phyloP scores from a whole-genome alignment of 1,140 invertebrate genomes.

The Hormaphis cornu region DNA sequence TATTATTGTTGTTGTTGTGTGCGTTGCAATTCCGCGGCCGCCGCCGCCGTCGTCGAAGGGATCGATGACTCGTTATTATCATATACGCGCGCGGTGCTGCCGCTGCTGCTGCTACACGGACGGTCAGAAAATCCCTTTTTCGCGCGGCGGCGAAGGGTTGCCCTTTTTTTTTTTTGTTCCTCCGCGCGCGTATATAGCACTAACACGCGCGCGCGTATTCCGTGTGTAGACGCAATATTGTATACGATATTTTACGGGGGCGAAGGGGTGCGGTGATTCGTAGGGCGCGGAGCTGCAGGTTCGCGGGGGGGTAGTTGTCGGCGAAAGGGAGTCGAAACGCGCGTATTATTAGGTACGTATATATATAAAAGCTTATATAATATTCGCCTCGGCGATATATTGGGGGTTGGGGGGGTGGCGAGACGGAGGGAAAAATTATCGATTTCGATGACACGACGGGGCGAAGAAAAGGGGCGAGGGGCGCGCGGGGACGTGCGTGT shows the following conservation, averaged over 20 bases:
- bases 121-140: constrained; percentile 21
- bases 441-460: constrained; percentile 15
- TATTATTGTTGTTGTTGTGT: neutral
- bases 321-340: no score
- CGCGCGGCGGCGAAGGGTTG: neutral
- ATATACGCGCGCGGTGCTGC: constrained; percentile 7
- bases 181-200: neutral
- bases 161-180: neutral
- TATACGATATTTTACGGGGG: no score
- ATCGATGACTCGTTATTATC: constrained; percentile 29
- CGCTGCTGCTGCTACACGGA: neutral
- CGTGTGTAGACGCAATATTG: no score
- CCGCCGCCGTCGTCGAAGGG: neutral
- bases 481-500: neutral
- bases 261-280: no score
- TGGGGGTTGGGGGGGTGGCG: neutral
- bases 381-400: no score
- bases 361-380: no score
- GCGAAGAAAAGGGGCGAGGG: constrained; percentile 14
- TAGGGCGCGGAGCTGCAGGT: neutral
- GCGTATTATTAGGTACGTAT: no score
- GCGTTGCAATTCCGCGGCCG: neutral
- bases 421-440: constrained; percentile 26
- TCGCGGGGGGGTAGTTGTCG: neutral
- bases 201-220: neutral